Evolutionary conservation across 2,797 vertebrate species (phyloP).

Genomic region (Tachyglossus aculeatus): DNA sequence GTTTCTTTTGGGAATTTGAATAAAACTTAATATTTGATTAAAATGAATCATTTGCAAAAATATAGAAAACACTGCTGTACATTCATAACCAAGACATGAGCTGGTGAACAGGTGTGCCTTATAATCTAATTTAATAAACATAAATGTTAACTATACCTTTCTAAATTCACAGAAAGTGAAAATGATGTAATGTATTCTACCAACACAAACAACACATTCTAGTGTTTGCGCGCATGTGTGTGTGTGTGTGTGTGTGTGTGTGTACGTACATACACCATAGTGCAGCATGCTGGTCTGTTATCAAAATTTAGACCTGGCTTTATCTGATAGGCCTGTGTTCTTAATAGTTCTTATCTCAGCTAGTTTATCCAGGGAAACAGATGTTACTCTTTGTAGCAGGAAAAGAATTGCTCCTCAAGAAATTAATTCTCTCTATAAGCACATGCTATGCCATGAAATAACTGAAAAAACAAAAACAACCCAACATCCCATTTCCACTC

Average conservation of each 20-base stretch:
- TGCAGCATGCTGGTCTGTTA: constrained; percentile 19
- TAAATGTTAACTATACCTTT: constrained; percentile 55
- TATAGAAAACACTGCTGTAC: constrained; percentile 60
- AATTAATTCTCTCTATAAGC: constrained; percentile 41
- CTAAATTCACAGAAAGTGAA: constrained; percentile 30
- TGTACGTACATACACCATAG: not conserved
- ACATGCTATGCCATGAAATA: constrained; percentile 47
- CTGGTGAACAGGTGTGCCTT: constrained; percentile 73
- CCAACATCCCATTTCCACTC: not conserved
- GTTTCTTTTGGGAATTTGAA: constrained; percentile 85
- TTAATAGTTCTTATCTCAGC: constrained; percentile 59
- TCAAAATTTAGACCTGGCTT: constrained; percentile 56
- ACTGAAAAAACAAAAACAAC: constrained; percentile 8
- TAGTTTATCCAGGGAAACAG: constrained; percentile 62
- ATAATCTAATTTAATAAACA: constrained; percentile 52
- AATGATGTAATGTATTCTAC: constrained; percentile 48
- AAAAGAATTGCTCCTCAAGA: constrained; percentile 62
- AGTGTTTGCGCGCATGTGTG: no score
- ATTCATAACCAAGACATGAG: constrained; percentile 64
- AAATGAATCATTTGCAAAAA: constrained; percentile 84
- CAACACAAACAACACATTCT: not conserved
- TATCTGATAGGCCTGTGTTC: constrained; percentile 47
- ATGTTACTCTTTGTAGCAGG: constrained; percentile 59
- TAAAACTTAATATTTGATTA: constrained; percentile 90
- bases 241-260: no score